Conservation (phyloP, 2,113 vertebrate genomes). For the Pao palembangensis region DNA sequence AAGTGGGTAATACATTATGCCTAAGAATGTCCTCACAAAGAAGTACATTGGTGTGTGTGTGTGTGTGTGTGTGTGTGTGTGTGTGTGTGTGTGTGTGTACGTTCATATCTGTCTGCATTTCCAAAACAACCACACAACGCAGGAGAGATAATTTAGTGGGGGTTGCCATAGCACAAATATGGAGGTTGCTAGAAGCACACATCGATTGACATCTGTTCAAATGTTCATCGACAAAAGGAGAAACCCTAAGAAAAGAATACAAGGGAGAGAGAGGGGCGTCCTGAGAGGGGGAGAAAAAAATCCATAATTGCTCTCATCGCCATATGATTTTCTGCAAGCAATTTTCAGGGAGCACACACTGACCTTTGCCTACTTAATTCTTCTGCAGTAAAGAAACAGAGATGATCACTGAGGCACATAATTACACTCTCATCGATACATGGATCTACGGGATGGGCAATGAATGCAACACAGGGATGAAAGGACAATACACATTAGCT, state of each 20-base stretch:
- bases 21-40: no score
- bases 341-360: conserved; percentile 71
- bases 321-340: conserved; percentile 77
- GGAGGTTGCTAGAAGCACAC: conserved; percentile 59
- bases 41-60: no score
- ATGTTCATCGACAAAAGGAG: conserved; percentile 68
- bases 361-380: conserved; percentile 81
- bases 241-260: conserved; percentile 52
- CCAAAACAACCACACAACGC: conserved; percentile 49
- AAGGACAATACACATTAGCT: conserved; percentile 62
- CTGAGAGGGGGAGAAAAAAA: conserved; percentile 54
- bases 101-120: conserved; percentile 28
- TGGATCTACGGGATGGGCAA: conserved; percentile 67
- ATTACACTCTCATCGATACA: conserved; percentile 79
- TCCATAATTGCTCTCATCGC: conserved; percentile 78
- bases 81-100: conserved; percentile 2
- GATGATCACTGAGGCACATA: conserved; percentile 80
- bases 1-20: no score
- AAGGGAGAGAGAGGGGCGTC: conserved; percentile 41
- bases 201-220: conserved; percentile 74
- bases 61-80: neutral
- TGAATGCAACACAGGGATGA: conserved; percentile 67
- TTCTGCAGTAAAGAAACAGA: conserved; percentile 75
- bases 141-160: conserved; percentile 52
- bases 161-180: conserved; percentile 57